Percentiles rank a stretch among this genome's conserved stretches.
These are phyloP conservation scores for Nephotettix cincticeps DNA, from an alignment of 1,140 invertebrate genomes.

Conservation along the genomic window DNA sequence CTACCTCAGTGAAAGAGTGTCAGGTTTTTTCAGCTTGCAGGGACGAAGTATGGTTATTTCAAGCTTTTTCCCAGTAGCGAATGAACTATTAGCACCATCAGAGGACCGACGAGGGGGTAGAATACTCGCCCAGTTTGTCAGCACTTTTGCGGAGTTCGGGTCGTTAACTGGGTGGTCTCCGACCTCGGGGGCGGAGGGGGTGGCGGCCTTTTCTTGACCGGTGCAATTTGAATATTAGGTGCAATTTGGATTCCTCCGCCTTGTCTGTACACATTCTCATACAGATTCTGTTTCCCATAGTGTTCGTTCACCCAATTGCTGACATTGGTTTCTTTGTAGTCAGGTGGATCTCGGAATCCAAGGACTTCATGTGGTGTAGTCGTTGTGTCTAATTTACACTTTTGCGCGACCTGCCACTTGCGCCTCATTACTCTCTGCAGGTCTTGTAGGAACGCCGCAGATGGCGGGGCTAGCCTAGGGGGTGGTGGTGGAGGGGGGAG, in stretches of 20 bases:
- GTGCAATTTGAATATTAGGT: slow-evolving; percentile 25
- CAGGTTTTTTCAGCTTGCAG: no score
- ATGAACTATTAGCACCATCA: slow-evolving; percentile 3
- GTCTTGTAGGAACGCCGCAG: slow-evolving; percentile 79
- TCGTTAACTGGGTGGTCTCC: slow-evolving; percentile 64
- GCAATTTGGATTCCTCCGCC: slow-evolving; percentile 39
- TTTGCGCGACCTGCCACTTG: slow-evolving; percentile 87
- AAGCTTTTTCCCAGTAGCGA: neutral
- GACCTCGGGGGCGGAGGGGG: slow-evolving; percentile 76
- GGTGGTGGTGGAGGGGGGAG: slow-evolving; percentile 53
- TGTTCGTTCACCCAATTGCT: slow-evolving; percentile 90
- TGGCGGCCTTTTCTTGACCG: slow-evolving; percentile 61
- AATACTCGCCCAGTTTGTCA: slow-evolving; percentile 3
- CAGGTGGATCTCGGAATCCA: slow-evolving; percentile 78
- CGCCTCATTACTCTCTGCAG: slow-evolving; percentile 89
- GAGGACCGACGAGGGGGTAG: neutral
- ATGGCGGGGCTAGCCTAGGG: slow-evolving; percentile 60
- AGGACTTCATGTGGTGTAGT: slow-evolving; percentile 88
- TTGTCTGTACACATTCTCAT: slow-evolving; percentile 37
- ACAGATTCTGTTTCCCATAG: slow-evolving; percentile 56
- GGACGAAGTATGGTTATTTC: neutral
- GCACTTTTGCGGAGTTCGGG: slow-evolving; percentile 12
- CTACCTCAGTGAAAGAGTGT: no score
- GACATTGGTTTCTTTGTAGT: slow-evolving; percentile 77
- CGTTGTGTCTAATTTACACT: slow-evolving; percentile 79